Conservation (phyloP, 1,140 invertebrate genomes). For the Papilio xuthus region DNA sequence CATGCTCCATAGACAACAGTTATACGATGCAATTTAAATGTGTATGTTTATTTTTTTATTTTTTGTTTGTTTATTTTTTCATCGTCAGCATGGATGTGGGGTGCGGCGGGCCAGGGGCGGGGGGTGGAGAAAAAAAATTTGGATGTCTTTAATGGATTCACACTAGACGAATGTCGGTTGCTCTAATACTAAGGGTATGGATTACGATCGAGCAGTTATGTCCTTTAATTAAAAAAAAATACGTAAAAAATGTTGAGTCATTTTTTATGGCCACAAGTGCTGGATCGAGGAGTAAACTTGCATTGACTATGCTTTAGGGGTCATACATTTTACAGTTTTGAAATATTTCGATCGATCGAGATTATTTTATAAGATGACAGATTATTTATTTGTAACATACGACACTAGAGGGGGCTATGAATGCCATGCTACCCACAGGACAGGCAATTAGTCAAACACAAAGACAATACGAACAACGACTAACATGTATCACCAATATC, state of each 20-base stretch:
- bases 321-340: conserved; percentile 47
- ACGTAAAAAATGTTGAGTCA: not conserved
- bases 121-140: conserved; percentile 76
- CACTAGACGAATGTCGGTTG: conserved; percentile 68
- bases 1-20: conserved; percentile 76
- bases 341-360: conserved; percentile 59
- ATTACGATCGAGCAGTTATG: conserved; percentile 53
- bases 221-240: not conserved
- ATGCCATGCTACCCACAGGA: conserved; percentile 63
- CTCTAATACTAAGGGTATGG: conserved; percentile 64
- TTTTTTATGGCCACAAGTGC: conserved; percentile 54
- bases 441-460: conserved; percentile 75
- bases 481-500: conserved; percentile 53
- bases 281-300: conserved; percentile 59
- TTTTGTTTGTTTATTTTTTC: conserved; percentile 56
- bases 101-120: conserved; percentile 73
- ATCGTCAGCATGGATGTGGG: conserved; percentile 69
- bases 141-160: conserved; percentile 77
- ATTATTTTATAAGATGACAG: conserved; percentile 69
- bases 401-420: conserved; percentile 40
- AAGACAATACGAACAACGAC: conserved; percentile 66
- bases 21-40: conserved; percentile 75
- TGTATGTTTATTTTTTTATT: conserved; percentile 64
- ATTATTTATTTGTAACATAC: conserved; percentile 17
- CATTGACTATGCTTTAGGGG: conserved; percentile 69